phyloP scores from a whole-genome alignment of 2,797 vertebrate genomes.

The Bradypodion pumilum region DNA sequence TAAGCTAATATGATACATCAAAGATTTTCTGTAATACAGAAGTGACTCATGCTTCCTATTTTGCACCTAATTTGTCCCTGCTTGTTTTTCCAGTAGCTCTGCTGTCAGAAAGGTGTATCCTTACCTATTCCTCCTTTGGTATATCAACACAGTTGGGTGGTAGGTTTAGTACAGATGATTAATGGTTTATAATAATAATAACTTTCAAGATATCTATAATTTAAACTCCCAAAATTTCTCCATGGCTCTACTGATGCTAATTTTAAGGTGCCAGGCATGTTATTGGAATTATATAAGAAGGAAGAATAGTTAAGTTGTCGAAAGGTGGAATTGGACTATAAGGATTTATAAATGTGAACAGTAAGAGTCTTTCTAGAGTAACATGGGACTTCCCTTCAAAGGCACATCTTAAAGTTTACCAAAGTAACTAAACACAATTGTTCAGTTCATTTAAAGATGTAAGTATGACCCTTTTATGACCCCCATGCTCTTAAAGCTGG shows the following conservation, averaged over 20 bases:
- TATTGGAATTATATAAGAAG: neutral
- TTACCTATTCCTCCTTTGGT: too few species aligned
- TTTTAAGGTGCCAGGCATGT: neutral
- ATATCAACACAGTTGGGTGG: too few species aligned
- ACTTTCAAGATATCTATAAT: neutral
- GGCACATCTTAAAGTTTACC: neutral
- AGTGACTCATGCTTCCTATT: neutral
- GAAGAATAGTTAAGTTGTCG: neutral
- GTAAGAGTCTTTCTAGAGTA: neutral
- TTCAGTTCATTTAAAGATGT: neutral
- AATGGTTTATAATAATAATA: slow-evolving; percentile 3
- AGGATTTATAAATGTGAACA: neutral
- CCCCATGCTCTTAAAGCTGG: neutral
- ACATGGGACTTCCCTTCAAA: neutral
- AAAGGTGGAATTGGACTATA: too few species aligned
- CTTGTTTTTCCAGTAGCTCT: neutral
- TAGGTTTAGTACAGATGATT: neutral
- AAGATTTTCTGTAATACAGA: neutral
- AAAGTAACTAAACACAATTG: neutral
- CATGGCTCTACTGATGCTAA: neutral
- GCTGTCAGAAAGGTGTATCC: neutral
- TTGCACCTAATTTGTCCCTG: neutral
- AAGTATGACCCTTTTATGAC: neutral
- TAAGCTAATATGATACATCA: neutral
- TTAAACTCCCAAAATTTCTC: slow-evolving; percentile 3